Base-by-base conservation (phyloP, 2,888 invertebrate species). In the Diabrotica balteata region DNA sequence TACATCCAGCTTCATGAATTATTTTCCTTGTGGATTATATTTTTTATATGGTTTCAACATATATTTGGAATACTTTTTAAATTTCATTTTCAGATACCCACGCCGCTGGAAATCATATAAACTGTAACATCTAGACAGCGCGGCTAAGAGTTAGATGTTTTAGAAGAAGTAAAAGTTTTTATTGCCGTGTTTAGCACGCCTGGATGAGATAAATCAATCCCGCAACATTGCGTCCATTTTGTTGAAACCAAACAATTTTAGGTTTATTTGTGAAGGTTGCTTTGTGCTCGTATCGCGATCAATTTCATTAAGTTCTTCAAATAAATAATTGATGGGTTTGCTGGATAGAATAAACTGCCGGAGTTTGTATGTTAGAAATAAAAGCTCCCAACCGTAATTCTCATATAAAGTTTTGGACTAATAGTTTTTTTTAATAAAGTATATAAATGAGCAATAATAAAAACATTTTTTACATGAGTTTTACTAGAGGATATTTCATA, bases 111-210 rank as follows among this genome's bases (percentile, higher is more conserved):
- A 54, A 42, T 32, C 53, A 10, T 47, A 47, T 47, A 47, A 10
- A 47, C 47, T 47, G 8, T 47, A 55, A 32, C 32, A 32, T 55
- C 54, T 9, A 59, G 59, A 59, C 17, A 58, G 10, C 22, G 5
- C 17, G 11, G 17, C 10, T 44, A 11, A 44, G 60, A 60, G 22
- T 60, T 59, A 43, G 51, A 59, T 17, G 46, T 44, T 59, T 9
- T 44, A 9, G 11, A 17, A 51, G 42, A 59, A 57, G 47, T 32
- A 17, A 47, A 59, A 61, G 66, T 60, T 73, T 73, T 72, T 73
- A 73, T 71, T 65, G 59, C 65, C 64, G 63, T 72, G 72, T 69
- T 71, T 70, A 72, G 67, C 69, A 71, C 73, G 72, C 69, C 66
- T 63, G 66, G 44, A 63, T 50, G 49, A 66, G 66, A 72, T 73